Percentiles rank a stretch among this genome's conserved stretches.
Conservation (phyloP, 2,797 vertebrate species). For the Mycteria americana region DNA sequence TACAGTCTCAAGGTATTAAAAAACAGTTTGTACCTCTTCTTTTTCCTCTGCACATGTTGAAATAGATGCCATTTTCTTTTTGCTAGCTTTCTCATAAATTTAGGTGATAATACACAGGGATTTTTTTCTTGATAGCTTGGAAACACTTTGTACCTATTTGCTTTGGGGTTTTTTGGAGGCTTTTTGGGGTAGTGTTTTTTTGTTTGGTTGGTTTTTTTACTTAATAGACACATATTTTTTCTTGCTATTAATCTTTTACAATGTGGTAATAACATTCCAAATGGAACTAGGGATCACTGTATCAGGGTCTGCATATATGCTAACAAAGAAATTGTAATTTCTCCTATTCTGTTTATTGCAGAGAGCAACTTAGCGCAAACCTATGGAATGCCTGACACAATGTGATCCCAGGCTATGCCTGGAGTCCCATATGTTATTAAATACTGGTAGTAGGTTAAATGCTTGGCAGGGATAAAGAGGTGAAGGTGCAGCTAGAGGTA, state of each 20-base stretch:
- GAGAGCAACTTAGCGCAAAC: not conserved
- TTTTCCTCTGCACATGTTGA: not conserved
- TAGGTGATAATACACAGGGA: not conserved
- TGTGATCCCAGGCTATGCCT: not conserved
- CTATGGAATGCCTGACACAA: not conserved
- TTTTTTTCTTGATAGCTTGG: not conserved
- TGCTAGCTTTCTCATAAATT: not conserved
- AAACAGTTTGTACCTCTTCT: not conserved
- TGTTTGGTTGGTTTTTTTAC: not conserved
- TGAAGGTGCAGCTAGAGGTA: not conserved
- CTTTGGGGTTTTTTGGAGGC: not conserved
- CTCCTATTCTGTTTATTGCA: not conserved
- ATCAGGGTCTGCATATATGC: not conserved
- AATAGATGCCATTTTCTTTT: not conserved
- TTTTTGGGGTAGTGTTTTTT: not conserved
- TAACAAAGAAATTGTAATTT: not conserved
- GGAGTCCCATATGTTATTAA: not conserved
- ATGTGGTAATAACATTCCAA: not conserved
- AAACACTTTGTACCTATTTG: not conserved
- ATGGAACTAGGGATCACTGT: not conserved
- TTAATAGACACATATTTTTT: not conserved
- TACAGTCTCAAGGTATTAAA: not conserved
- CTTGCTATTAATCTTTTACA: not conserved
- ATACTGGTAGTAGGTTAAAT: not conserved
- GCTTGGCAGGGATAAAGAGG: not conserved